Base-by-base conservation (phyloP, 2,888 invertebrate species). In the Pherbina coryleti region DNA sequence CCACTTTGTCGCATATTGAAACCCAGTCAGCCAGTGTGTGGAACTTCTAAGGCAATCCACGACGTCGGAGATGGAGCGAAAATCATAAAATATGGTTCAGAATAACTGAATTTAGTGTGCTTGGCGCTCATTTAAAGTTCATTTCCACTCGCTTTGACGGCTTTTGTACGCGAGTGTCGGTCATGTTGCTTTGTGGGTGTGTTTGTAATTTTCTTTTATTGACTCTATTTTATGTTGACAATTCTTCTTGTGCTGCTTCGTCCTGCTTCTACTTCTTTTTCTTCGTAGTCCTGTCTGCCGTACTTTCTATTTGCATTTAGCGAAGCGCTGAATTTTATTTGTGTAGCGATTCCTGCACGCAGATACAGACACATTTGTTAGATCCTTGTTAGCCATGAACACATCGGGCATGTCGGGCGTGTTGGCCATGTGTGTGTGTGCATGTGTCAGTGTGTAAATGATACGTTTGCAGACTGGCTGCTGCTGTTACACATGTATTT, bases 171-270 rank as follows among this genome's bases (percentile, higher is more conserved):
- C 5, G 3, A 9, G 22, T 60, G 57, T 22, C 11, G 19, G 5
- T 64, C 28, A n/a, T 64, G 64, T 25, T n/a, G 64, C 4, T 64
- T 28, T 31, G n/a, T 28, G 57, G 17, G 5, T 22, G 57, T 28
- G 25, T 44, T 66, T 75, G 55, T 67, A 75, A 75, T 67, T 75
- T 75, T 67, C 53, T 55, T 75, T 75, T 75, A 75, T 75, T 75
- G 75, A 75, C 75, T 75, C 55, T 37, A 67, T 66, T 53, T 75
- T 31, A 67, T 75, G 75, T 75, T 75, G 53, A 67, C 75, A 75
- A 75, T 75, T 66, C 67, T 53, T 49, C 69, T 75, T 53, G 64
- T 71, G 44, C 31, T 64, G 31, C 31, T 31, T 60, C 4, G n/a
- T 19, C 2, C 25, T 19, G 3, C 14, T 60, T n/a, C n/a, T n/a